phyloP scores from a whole-genome alignment of 2,113 vertebrate species.

The Oryzias celebensis region DNA sequence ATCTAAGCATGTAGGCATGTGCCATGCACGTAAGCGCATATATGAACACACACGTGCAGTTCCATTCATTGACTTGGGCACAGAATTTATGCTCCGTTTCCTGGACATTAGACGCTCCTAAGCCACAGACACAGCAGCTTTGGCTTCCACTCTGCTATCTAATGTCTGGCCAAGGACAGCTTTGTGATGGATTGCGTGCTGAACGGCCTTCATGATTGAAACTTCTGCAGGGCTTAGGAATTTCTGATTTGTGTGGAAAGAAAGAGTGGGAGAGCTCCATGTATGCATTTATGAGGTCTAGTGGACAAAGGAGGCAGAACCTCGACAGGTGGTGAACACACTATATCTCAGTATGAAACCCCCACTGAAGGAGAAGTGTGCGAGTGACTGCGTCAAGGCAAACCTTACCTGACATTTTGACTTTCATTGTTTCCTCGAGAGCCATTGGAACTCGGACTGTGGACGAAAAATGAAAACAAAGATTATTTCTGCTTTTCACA shows the following conservation, averaged over 20 bases:
- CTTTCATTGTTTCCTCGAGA: constrained; percentile 69
- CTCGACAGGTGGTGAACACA: constrained; percentile 61
- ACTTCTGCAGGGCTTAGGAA: constrained; percentile 50
- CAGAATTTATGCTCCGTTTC: constrained; percentile 45
- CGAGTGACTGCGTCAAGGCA: no score
- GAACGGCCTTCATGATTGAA: constrained; percentile 61
- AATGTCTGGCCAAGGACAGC: constrained; percentile 62
- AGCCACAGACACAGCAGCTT: constrained; percentile 51
- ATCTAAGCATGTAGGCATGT: constrained; percentile 16
- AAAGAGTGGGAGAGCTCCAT: constrained; percentile 26
- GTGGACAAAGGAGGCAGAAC: constrained; percentile 25
- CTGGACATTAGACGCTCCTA: constrained; percentile 47
- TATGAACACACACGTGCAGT: constrained; percentile 11
- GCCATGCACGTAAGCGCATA: constrained; percentile 6
- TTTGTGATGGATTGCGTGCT: constrained; percentile 64
- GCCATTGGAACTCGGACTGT: constrained; percentile 76
- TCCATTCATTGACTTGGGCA: constrained; percentile 53
- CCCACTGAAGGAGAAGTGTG: constrained; percentile 23
- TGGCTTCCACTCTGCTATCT: constrained; percentile 52
- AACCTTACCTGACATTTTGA: constrained; percentile 75
- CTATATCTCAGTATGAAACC: constrained; percentile 47
- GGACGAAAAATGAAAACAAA: constrained; percentile 26
- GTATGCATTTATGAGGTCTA: constrained; percentile 21
- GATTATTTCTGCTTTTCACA: not conserved
- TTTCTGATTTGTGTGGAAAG: constrained; percentile 38